phyloP scores from a whole-genome alignment of 2,888 invertebrate genomes.

The Parnassius mnemosyne region DNA sequence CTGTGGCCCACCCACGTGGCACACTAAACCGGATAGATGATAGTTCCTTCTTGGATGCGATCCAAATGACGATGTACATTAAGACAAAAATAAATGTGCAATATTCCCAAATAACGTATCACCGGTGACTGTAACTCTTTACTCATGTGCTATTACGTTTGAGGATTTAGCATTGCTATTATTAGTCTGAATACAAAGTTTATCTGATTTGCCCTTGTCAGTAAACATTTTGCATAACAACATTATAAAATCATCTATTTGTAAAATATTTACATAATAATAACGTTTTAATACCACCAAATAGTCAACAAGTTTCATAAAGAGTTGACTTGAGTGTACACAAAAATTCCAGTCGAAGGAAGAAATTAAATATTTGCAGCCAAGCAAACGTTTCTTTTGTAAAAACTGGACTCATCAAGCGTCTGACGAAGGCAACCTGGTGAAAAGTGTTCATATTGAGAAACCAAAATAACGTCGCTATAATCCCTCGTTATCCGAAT shows the following conservation, averaged over 20 bases:
- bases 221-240: not conserved
- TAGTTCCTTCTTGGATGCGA: constrained; percentile 53
- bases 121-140: constrained; percentile 37
- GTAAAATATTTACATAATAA: too few species aligned
- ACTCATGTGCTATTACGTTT: constrained; percentile 26
- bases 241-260: too few species aligned
- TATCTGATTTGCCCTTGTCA: not conserved
- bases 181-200: constrained; percentile 5
- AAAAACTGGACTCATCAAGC: not conserved
- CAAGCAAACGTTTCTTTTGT: not conserved
- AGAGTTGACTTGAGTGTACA: too few species aligned
- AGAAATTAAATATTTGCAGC: constrained; percentile 7
- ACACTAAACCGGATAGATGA: constrained; percentile 32
- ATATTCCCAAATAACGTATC: constrained; percentile 50
- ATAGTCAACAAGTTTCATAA: too few species aligned
- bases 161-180: constrained; percentile 35
- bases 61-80: constrained; percentile 67
- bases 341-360: too few species aligned
- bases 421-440: constrained; percentile 12
- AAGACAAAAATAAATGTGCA: constrained; percentile 66
- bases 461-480: constrained; percentile 50
- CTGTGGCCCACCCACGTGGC: constrained; percentile 37
- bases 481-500: constrained; percentile 63
- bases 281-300: too few species aligned
- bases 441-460: constrained; percentile 36